Conservation (phyloP, 2,888 invertebrate genomes). For the Drosophila aldrichi region DNA sequence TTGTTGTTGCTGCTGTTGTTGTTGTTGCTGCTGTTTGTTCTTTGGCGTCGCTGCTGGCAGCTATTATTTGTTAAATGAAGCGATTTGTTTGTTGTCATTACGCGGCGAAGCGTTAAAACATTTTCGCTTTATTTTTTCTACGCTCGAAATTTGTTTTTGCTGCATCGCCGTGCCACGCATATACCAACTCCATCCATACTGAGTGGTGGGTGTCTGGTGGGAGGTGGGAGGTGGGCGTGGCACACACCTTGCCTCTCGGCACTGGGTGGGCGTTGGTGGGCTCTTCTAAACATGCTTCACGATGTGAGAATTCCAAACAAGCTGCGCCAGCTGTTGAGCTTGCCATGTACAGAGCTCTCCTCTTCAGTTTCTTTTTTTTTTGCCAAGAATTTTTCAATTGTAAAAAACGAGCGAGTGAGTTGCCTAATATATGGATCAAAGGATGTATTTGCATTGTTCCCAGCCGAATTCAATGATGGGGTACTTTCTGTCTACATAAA, state of each 20-base stretch:
- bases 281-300: conserved; percentile 33
- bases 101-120: conserved; percentile 82
- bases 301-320: conserved; percentile 76
- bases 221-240: conserved; percentile 57
- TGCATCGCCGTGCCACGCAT: conserved; percentile 24
- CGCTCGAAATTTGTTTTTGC: conserved; percentile 69
- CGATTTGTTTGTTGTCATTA: conserved; percentile 83
- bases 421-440: conserved; percentile 17
- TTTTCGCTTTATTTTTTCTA: conserved; percentile 79
- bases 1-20: conserved; percentile 12
- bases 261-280: conserved; percentile 35
- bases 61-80: conserved; percentile 84
- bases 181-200: conserved; percentile 2
- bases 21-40: conserved; percentile 47
- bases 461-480: background rate
- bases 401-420: background rate
- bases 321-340: conserved; percentile 61
- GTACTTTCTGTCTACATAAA: background rate
- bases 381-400: conserved; percentile 1
- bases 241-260: conserved; percentile 45
- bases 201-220: conserved; percentile 69
- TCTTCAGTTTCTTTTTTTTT: conserved; percentile 9
- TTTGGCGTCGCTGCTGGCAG: conserved; percentile 72
- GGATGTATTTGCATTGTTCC: background rate
- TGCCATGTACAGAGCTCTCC: conserved; percentile 12